Evolutionary conservation across 1,140 invertebrate species (phyloP).

Genomic region (Drosophila funebris): DNA sequence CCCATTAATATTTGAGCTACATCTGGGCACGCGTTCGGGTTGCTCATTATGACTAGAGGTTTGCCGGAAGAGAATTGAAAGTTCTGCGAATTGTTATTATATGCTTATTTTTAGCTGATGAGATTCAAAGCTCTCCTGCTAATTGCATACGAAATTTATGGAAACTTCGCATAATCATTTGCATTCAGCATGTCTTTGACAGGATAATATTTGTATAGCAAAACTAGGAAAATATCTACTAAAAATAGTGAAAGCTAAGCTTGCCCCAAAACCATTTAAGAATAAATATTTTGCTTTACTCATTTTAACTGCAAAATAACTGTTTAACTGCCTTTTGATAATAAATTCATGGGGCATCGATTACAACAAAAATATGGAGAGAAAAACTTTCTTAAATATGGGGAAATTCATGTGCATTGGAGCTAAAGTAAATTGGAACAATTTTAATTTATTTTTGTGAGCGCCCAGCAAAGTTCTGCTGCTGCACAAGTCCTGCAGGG

Average conservation of each 20-base stretch:
- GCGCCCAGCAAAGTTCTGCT: conserved; percentile 16
- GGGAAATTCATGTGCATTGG: conserved; percentile 10
- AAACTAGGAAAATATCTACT: neutral
- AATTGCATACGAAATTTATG: neutral
- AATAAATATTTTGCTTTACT: too few species aligned
- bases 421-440: conserved; percentile 50
- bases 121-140: neutral
- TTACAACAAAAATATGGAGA: neutral
- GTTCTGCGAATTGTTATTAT: neutral
- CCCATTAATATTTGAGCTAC: conserved; percentile 22
- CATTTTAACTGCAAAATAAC: too few species aligned
- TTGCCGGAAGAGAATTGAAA: conserved; percentile 13
- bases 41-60: conserved; percentile 23
- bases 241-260: neutral
- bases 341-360: conserved; percentile 8
- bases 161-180: neutral
- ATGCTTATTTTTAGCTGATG: conserved; percentile 2
- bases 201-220: neutral
- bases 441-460: conserved; percentile 72
- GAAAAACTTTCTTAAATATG: conserved; percentile 28
- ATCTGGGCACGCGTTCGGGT: neutral
- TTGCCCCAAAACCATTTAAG: too few species aligned
- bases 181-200: neutral
- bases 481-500: conserved; percentile 9
- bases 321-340: too few species aligned